A percentile compares a stretch with the other conserved stretches of the same genome.
Evolutionary conservation across 2,888 invertebrate genomes (phyloP).

Genomic region (Himalopsyche anomala): DNA sequence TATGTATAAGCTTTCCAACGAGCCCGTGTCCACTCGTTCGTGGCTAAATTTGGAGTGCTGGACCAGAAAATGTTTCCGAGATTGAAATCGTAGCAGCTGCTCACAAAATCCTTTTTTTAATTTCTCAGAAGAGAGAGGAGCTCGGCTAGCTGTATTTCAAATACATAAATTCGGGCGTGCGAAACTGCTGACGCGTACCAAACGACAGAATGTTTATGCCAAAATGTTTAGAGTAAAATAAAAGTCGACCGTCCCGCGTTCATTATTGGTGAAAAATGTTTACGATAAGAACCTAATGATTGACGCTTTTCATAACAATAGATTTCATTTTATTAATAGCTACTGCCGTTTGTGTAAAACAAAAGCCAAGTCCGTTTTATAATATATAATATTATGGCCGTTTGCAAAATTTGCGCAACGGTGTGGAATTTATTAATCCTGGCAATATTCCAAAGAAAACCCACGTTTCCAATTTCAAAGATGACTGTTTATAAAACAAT

Average conservation of each 20-base stretch:
- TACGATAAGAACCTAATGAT: not conserved
- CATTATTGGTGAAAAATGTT: not conserved
- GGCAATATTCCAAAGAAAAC: constrained; percentile 57
- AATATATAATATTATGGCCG: constrained; percentile 12
- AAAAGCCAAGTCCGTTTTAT: not conserved
- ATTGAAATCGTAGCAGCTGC: constrained; percentile 66
- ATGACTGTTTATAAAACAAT: constrained; percentile 52
- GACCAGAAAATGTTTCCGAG: constrained; percentile 65
- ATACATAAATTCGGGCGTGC: constrained; percentile 50
- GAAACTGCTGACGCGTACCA: constrained; percentile 48
- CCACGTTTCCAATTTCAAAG: constrained; percentile 63
- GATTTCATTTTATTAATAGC: not conserved
- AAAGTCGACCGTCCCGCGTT: not conserved
- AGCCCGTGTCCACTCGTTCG: constrained; percentile 51
- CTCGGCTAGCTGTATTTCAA: constrained; percentile 51
- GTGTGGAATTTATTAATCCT: constrained; percentile 51
- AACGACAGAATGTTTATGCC: constrained; percentile 51
- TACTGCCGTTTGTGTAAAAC: not conserved
- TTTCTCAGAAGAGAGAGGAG: constrained; percentile 54
- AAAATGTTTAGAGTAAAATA: constrained; percentile 44
- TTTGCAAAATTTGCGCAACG: constrained; percentile 57
- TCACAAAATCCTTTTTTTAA: constrained; percentile 64
- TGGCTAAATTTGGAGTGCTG: constrained; percentile 78
- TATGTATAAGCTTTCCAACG: constrained; percentile 39
- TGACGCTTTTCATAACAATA: not conserved